Conservation (phyloP, 1,140 invertebrate genomes). For the Drosophila melanica region DNA sequence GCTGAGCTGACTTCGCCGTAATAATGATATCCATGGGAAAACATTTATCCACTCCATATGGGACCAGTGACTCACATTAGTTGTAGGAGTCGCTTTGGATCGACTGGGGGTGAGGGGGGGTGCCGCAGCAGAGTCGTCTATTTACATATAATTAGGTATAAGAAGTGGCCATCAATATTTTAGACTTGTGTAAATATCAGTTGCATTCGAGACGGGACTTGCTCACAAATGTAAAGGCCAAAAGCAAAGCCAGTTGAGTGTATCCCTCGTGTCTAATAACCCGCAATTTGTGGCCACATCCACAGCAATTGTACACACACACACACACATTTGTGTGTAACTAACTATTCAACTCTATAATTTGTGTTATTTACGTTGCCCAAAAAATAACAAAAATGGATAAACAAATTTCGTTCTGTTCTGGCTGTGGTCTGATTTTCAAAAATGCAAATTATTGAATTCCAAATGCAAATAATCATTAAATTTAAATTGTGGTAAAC, state of each 20-base stretch:
- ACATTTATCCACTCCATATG: slow-evolving; percentile 33
- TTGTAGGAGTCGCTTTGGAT: no score
- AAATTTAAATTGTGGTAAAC: slow-evolving; percentile 62
- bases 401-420: background rate
- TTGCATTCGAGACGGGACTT: slow-evolving; percentile 16
- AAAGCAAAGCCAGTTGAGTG: slow-evolving; percentile 64
- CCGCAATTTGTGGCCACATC: slow-evolving; percentile 64
- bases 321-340: slow-evolving; percentile 35
- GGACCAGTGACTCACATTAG: slow-evolving; percentile 38
- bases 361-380: slow-evolving; percentile 60
- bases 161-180: slow-evolving; percentile 47
- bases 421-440: slow-evolving; percentile 45
- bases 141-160: slow-evolving; percentile 9
- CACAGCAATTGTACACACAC: slow-evolving; percentile 28
- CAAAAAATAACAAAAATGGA: slow-evolving; percentile 21
- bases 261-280: slow-evolving; percentile 69
- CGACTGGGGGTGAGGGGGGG: no score
- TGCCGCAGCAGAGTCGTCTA: background rate
- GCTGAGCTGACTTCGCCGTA: slow-evolving; percentile 30
- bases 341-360: slow-evolving; percentile 54
- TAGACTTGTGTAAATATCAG: slow-evolving; percentile 32
- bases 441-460: slow-evolving; percentile 75
- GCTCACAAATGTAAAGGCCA: slow-evolving; percentile 4
- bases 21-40: slow-evolving; percentile 79
- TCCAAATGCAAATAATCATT: slow-evolving; percentile 75